Evolutionary conservation across 2,113 vertebrate species (phyloP).

Genomic region (Probosciger aterrimus): DNA sequence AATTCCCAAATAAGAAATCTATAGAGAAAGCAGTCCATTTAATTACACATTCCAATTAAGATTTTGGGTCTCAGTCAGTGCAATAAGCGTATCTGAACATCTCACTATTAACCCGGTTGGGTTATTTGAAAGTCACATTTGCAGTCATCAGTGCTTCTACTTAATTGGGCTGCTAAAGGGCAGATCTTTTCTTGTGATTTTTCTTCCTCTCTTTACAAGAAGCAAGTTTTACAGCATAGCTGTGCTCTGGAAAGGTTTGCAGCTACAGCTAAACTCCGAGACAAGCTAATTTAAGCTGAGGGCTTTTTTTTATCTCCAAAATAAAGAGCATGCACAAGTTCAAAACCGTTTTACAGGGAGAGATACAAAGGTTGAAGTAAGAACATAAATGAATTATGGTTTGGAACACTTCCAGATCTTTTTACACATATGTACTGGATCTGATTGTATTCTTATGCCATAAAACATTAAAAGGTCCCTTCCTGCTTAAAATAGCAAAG

Average conservation of each 20-base stretch:
- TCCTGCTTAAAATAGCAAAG: not conserved
- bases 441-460: not conserved
- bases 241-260: not conserved
- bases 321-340: not conserved
- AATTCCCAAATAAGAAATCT: conserved; percentile 5
- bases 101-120: not conserved
- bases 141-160: not conserved
- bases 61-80: not conserved
- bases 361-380: not conserved
- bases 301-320: not conserved
- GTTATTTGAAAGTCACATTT: not conserved
- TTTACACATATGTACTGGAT: not conserved
- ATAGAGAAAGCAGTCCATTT: not conserved
- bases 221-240: not conserved
- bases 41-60: not conserved
- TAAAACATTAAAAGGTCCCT: not conserved
- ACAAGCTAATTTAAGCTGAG: not conserved
- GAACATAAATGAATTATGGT: not conserved
- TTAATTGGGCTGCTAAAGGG: not conserved
- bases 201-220: not conserved
- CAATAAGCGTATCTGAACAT: not conserved
- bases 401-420: not conserved
- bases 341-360: not conserved
- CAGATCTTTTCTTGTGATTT: not conserved
- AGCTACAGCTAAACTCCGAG: not conserved